phyloP scores from a whole-genome alignment of 2,113 vertebrate genomes.

The Phrynosoma blainvillii region DNA sequence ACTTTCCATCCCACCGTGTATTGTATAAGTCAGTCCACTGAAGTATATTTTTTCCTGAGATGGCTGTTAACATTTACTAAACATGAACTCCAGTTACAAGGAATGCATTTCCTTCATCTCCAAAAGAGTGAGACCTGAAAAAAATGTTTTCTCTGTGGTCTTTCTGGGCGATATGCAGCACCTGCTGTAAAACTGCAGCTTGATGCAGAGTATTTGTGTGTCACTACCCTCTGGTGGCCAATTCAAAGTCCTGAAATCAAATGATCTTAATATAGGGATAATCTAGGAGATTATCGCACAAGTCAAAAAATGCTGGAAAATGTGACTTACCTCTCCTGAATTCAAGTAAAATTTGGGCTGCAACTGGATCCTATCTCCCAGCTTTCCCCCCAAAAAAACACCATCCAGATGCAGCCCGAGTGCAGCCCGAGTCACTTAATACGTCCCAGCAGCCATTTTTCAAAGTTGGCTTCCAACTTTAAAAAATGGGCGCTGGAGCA shows the following conservation, averaged over 20 bases:
- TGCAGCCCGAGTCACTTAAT: too few relatives aligned
- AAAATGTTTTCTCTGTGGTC: background rate
- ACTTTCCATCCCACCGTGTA: conserved; percentile 20
- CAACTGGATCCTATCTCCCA: too few relatives aligned
- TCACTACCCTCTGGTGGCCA: background rate
- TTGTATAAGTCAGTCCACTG: background rate
- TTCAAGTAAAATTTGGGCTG: too few relatives aligned
- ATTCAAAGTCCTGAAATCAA: background rate
- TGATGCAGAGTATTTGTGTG: conserved; percentile 16
- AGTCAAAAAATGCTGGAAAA: too few relatives aligned
- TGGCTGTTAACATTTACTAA: conserved; percentile 28
- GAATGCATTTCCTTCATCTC: conserved; percentile 3
- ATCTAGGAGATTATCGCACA: too few relatives aligned
- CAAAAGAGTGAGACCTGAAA: background rate
- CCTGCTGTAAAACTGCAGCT: background rate
- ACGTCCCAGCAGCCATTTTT: too few relatives aligned
- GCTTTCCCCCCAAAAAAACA: too few relatives aligned
- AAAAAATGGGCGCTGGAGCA: too few relatives aligned
- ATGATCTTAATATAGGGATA: background rate
- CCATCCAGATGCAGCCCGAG: too few relatives aligned
- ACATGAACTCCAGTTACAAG: conserved; percentile 15
- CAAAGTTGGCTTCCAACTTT: too few relatives aligned
- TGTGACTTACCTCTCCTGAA: background rate
- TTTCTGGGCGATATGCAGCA: background rate
- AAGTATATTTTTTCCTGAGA: conserved; percentile 19